These are phyloP conservation scores for Fragum whitleyi DNA, from an alignment of 2,888 invertebrate species.

Conservation along the genomic window DNA sequence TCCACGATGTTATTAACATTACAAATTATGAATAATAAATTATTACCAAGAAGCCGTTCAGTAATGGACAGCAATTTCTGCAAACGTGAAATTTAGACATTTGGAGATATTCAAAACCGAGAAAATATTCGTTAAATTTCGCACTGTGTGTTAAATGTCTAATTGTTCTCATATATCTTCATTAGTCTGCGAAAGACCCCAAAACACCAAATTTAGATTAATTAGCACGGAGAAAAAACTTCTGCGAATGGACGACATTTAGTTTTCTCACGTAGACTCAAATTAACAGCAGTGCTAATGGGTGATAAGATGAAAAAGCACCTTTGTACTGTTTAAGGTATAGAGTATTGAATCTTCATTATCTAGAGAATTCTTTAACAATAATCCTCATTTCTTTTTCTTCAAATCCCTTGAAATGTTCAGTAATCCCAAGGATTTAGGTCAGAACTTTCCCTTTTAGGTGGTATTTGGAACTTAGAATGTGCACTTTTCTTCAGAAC, in stretches of 20 bases:
- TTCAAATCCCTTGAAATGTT: neutral
- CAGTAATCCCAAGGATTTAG: neutral
- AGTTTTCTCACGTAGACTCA: no score
- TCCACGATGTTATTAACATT: no score
- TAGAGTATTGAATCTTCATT: neutral
- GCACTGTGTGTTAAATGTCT: neutral
- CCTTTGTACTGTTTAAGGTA: neutral
- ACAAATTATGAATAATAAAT: no score
- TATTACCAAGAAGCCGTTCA: no score
- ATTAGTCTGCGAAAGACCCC: neutral
- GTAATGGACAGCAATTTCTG: no score
- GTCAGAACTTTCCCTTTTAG: neutral
- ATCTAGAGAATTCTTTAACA: neutral
- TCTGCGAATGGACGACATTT: no score
- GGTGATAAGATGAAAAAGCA: no score
- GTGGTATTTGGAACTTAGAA: no score
- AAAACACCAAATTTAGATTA: neutral
- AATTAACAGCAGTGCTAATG: no score
- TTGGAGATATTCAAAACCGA: neutral
- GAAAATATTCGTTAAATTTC: neutral
- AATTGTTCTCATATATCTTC: neutral
- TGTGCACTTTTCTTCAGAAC: no score
- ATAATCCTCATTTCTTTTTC: neutral
- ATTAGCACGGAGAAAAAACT: neutral
- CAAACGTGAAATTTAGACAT: no score